These are phyloP conservation scores for Melangyna quadrimaculata DNA, from an alignment of 2,888 invertebrate species.

Conservation along the genomic window DNA sequence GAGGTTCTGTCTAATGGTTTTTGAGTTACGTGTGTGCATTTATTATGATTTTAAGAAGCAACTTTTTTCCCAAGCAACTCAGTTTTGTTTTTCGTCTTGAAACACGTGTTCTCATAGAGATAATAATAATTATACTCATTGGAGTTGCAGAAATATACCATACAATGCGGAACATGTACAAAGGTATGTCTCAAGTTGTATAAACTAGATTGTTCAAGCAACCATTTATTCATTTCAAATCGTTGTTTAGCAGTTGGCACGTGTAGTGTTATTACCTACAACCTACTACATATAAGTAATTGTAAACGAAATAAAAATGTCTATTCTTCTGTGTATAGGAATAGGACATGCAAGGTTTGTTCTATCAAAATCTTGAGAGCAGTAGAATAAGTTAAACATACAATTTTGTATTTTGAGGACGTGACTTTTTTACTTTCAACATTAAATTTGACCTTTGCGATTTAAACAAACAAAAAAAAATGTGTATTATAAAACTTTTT, in stretches of 20 bases:
- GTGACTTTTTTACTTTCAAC: slow-evolving; percentile 1
- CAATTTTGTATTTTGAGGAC: neutral
- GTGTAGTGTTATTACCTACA: neutral
- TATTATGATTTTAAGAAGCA: slow-evolving; percentile 38
- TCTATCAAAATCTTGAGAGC: neutral
- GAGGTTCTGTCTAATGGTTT: neutral
- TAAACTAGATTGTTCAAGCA: neutral
- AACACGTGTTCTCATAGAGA: slow-evolving; percentile 41
- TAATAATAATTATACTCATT: slow-evolving; percentile 33
- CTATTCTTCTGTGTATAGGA: neutral
- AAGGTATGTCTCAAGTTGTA: neutral
- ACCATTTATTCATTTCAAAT: slow-evolving; percentile 5
- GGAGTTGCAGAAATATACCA: neutral
- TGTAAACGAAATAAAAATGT: neutral
- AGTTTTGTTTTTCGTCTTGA: slow-evolving; percentile 19
- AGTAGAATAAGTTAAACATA: neutral
- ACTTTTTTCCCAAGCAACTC: slow-evolving; percentile 28
- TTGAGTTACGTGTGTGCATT: slow-evolving; percentile 51
- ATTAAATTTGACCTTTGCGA: neutral
- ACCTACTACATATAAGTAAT: neutral
- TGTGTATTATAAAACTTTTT: neutral
- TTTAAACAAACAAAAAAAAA: neutral
- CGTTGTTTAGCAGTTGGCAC: slow-evolving; percentile 17
- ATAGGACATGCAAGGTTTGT: neutral
- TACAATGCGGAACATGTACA: neutral